Percentiles rank a stretch among this genome's conserved stretches.
phyloP scores from a whole-genome alignment of 2,113 vertebrate genomes.

The Spilogale gracilis region DNA sequence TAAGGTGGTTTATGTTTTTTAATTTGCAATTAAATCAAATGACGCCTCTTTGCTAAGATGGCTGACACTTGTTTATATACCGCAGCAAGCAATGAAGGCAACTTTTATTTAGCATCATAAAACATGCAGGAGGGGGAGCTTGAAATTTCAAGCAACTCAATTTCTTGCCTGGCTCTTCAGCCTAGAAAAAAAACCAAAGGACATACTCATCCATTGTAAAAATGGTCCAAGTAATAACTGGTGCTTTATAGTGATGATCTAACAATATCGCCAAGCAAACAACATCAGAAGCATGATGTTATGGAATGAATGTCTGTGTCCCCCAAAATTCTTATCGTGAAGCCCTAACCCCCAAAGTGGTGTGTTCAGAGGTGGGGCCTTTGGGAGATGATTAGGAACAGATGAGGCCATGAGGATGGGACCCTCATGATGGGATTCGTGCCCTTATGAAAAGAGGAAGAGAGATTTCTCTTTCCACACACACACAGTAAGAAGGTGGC shows the following conservation, averaged over 20 bases:
- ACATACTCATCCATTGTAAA: conserved; percentile 77
- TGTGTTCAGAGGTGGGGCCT: neutral
- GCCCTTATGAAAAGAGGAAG: neutral
- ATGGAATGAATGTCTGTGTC: neutral
- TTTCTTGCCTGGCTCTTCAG: conserved; percentile 73
- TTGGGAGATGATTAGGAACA: neutral
- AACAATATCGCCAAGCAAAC: conserved; percentile 77
- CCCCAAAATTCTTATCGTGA: neutral
- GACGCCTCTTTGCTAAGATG: conserved; percentile 80
- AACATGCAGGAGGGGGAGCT: conserved; percentile 76
- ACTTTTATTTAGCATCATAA: conserved; percentile 85
- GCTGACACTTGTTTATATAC: conserved; percentile 85
- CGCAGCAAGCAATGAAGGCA: conserved; percentile 74
- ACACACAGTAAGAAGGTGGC: neutral
- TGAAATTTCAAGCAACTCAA: conserved; percentile 61
- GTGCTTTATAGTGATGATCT: conserved; percentile 68
- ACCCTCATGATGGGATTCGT: neutral
- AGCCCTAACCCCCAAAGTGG: neutral
- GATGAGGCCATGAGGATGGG: neutral
- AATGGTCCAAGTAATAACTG: conserved; percentile 69
- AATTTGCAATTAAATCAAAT: conserved; percentile 90
- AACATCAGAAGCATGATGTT: conserved; percentile 55
- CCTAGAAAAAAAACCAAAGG: conserved; percentile 74
- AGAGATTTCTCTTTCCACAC: neutral
- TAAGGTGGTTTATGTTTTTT: conserved; percentile 88